Conservation (phyloP, 2,113 vertebrate genomes). For the Cacatua alba region DNA sequence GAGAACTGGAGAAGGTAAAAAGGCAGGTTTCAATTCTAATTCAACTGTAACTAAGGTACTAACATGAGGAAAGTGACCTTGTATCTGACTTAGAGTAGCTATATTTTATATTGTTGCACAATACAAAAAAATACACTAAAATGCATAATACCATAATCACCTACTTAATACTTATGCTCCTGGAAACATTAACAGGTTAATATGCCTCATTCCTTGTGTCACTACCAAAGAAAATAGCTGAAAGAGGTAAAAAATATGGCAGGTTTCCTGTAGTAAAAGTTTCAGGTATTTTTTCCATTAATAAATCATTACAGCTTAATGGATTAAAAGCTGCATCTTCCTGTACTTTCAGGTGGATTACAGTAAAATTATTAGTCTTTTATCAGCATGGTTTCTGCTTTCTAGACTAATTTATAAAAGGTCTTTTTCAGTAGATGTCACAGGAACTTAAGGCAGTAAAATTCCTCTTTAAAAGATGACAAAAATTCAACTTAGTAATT, state of each 20-base stretch:
- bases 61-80: background rate
- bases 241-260: background rate
- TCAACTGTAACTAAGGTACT: background rate
- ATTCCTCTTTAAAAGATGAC: background rate
- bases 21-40: background rate
- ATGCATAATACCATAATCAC: rapidly evolving
- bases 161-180: background rate
- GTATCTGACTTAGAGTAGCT: background rate
- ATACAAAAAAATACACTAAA: background rate
- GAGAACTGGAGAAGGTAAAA: background rate
- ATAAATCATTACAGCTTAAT: background rate
- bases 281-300: background rate
- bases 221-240: background rate
- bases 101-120: background rate
- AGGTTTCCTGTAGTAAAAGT: background rate
- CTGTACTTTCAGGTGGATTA: background rate
- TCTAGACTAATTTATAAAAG: background rate
- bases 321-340: background rate
- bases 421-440: background rate
- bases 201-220: background rate
- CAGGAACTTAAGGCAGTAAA: background rate
- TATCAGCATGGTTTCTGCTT: background rate
- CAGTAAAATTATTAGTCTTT: background rate
- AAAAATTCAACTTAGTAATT: background rate
- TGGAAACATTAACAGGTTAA: background rate